Evolutionary conservation across 1,140 invertebrate genomes (phyloP), one percentile per base, ranked within the genome.

Genomic region (Lepeophtheirus salmonis): DNA sequence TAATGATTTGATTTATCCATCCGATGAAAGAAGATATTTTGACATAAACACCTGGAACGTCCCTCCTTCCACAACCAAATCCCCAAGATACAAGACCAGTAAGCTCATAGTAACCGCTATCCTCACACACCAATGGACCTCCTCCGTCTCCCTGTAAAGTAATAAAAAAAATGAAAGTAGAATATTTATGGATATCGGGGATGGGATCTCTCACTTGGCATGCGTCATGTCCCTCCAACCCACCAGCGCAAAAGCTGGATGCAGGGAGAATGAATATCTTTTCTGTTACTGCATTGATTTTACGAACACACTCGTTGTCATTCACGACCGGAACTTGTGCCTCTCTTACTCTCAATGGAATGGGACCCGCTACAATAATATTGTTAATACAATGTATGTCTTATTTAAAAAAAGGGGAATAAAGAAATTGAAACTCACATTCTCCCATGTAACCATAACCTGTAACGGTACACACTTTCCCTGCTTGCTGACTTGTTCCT

Each of bases 1-100:
- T 89, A 67, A 94, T 91, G 58, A 94, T 94, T 76, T 91, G 88
- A 74, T 92, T 92, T 68, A 94, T 91, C 89, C 89, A 94, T 52
- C 88, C 88, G 64, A 92, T 90, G 71, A 91, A 92, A 3, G 86
- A 82, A 16, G 86, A 88, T 3, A 92, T 87, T 74, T 91, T 91
- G 20, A 91, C 88, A 70, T 92, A 94, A 53, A 94, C 86, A 24
- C 88, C 88, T 14, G 88, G 88, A 14, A 91, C 88, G 69, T 90
- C 84, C 49, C 81, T 74, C 22, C 87, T 74, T 1, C 88, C 87
- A 70, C 88, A 91, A 59, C 88, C 88, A 69, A 92, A 91, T 62
- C 89, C 89, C 85, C 86, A 89, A 0, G 85, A 88, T 0, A 92
- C 89, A 0, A 94, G 73, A 3, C 89, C 89, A 20, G 83, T 89